A percentile compares a stretch with the other conserved stretches of the same genome.
phyloP scores from a whole-genome alignment of 2,888 invertebrate genomes.

The Blomia tropicalis region DNA sequence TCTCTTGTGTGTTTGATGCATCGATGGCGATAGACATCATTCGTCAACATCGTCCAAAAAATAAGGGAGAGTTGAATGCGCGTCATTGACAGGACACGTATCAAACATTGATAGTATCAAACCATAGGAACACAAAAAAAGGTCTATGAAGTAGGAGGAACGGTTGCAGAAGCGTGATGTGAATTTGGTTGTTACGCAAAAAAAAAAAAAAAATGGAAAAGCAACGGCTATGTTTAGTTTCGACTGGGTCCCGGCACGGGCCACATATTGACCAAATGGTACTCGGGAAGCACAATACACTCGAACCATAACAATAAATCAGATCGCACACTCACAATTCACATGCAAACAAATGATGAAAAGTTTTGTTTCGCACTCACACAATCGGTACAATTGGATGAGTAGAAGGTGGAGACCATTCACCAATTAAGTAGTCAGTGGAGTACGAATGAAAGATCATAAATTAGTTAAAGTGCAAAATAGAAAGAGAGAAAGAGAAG shows the following conservation, averaged over 20 bases:
- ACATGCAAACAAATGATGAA: not conserved
- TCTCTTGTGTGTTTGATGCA: no score
- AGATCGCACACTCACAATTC: not conserved
- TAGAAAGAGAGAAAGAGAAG: not conserved
- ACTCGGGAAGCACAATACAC: no score
- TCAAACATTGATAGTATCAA: not conserved
- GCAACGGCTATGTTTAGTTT: not conserved
- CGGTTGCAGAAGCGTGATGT: no score
- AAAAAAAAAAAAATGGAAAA: no score
- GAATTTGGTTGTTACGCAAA: no score
- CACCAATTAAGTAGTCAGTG: not conserved
- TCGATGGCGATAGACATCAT: not conserved
- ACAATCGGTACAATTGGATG: no score
- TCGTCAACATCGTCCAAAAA: no score
- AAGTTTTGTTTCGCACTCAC: not conserved
- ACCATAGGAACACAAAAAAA: not conserved
- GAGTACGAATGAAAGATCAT: not conserved
- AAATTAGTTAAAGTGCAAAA: not conserved
- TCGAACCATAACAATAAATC: slow-evolving; percentile 1
- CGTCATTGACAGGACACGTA: no score
- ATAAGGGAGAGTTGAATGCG: no score
- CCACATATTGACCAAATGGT: no score
- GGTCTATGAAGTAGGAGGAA: not conserved
- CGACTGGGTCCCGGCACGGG: no score
- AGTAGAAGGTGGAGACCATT: no score